Evolutionary conservation across 2,888 invertebrate genomes (phyloP), one percentile per base, ranked within the genome.

Genomic region (Leptopilina drosophilae): DNA sequence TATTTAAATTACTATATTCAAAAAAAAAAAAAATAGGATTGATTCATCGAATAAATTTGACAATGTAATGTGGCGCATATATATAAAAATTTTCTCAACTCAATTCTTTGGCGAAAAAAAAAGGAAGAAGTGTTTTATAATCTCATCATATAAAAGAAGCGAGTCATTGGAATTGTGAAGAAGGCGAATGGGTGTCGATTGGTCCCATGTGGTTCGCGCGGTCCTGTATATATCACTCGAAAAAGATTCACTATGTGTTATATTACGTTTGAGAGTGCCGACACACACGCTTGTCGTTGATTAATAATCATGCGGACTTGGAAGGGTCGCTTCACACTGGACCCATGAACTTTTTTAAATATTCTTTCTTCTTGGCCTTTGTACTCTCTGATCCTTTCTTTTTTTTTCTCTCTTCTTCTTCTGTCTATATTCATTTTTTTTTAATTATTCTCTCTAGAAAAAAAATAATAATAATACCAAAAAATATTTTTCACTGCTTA

Each of bases 241-340:
- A 53, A 42, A 26, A 53, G 56, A 33, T 56, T 66, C 42, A 46
- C 42, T 42, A 11, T 42, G 66, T 42, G 26, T 20, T 75, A 15
- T 20, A 26, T 33, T n/a, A 6, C 46, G 42, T 83, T 86, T 80
- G 83, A 83, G 77, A 80, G 80, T 81, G 81, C 65, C 81, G 82
- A 81, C 81, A 80, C 49, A 81, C 81, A 80, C 49, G 49, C 85
- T 84, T 78, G 76, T 80, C 83, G 84, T 85, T 86, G 86, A 86
- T 86, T 86, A 86, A 85, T 86, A 86, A 86, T 85, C 83, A 81
- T 77, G 33, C 33, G 76, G 73, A 81, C 81, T 82, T 80, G 81
- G 81, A 83, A 81, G 83, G 79, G 81, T 83, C 77, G 82, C 78
- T 83, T 78, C 49, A 49, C 85, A 80, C 26, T 76, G 81, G 76